Evolutionary conservation across 2,113 vertebrate genomes (phyloP), one percentile per base, ranked within the genome.

Genomic region (Galbula dea): DNA sequence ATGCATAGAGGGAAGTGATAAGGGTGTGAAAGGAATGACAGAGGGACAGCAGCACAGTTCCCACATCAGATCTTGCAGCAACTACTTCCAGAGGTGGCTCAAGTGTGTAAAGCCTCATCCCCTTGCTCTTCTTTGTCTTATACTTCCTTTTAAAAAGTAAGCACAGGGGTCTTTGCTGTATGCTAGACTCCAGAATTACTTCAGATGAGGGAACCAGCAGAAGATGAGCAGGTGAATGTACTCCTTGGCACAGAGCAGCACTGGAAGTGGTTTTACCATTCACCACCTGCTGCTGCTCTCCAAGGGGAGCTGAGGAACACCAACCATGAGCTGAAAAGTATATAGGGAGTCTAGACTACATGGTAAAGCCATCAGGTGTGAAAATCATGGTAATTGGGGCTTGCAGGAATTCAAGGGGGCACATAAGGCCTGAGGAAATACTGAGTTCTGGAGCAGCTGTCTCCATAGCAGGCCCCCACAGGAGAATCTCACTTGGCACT

Each of bases 401-500:
- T 90, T 24, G 3, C 66, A 76, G 77, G 84, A 94, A 84, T 73
- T 39, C 69, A 58, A 74, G 29, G 49, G 67, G 39, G 39, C 61
- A 78, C 6, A 1, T 43, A 49, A 92, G 45, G 37, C 20, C 54
- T 5, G 6, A 55, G 32, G 18, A 78, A 17, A 43, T 13, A 29
- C 32, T 0, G 26, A 39, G 45, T 34, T 48, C 48, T 24, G 39
- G 24, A 82, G 39, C 45, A 81, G 80, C 43, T 75, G 69, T 62
- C 24, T 20, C 62, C 26, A 20, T 0, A 37, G 52, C 23, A 48
- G n/a, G 37, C 15, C 73, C 59, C 36, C 30, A 22, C 9, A 27
- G 52, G 7, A 58, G 7, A 41, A 58, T 7, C 48, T 45, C 37
- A 16, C 16, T 15, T 1, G 0, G 48, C 3, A 8, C 34, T 49